These are phyloP conservation scores for Drosophila rellima DNA, from an alignment of 2,888 invertebrate genomes.

Conservation along the genomic window DNA sequence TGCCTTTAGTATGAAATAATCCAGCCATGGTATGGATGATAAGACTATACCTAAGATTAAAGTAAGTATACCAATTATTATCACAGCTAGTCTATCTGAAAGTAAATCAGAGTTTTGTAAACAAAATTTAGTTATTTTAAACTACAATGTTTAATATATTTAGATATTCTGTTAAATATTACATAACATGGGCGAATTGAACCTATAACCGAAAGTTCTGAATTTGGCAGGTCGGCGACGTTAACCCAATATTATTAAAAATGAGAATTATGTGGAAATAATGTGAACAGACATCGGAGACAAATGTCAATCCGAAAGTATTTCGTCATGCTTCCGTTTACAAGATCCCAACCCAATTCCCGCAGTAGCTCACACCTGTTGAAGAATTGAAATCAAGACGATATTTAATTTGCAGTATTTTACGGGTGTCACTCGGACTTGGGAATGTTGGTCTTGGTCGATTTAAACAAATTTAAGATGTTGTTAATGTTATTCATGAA, in stretches of 20 bases:
- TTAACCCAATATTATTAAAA: too few species aligned
- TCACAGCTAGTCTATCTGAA: constrained; percentile 93
- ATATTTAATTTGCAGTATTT: constrained; percentile 41
- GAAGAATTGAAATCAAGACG: constrained; percentile 14
- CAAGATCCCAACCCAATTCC: constrained; percentile 27
- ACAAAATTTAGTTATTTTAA: background rate
- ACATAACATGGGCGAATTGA: too few species aligned
- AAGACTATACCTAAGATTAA: constrained; percentile 92
- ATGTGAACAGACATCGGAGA: background rate
- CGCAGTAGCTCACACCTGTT: constrained; percentile 43
- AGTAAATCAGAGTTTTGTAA: constrained; percentile 69
- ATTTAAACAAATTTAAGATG: constrained; percentile 44
- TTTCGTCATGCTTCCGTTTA: constrained; percentile 30
- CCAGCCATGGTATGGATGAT: constrained; percentile 94
- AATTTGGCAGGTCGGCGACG: too few species aligned
- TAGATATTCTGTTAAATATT: background rate
- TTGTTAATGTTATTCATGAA: constrained; percentile 29
- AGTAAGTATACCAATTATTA: constrained; percentile 92
- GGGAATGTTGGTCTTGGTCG: constrained; percentile 68
- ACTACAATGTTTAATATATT: background rate
- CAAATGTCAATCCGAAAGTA: constrained; percentile 18
- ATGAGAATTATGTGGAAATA: constrained; percentile 15
- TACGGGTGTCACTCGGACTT: constrained; percentile 54
- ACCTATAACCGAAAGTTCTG: too few species aligned
- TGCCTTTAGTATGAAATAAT: constrained; percentile 94